Evolutionary conservation across 2,113 vertebrate genomes (phyloP).

Genomic region (human): DNA sequence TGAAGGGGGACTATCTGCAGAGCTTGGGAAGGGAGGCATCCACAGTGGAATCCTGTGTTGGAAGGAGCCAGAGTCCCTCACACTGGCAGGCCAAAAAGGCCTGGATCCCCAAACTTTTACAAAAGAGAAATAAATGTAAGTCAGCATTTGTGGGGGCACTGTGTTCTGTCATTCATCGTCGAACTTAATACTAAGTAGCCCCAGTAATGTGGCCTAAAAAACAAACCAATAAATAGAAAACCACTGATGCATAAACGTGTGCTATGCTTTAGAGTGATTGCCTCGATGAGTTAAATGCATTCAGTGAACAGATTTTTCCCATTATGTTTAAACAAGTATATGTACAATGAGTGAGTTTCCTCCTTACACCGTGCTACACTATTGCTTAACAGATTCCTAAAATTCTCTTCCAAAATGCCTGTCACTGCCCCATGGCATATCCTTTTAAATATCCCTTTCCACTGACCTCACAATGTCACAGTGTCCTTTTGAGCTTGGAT

Average conservation of each 20-base stretch:
- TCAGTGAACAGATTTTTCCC: neutral
- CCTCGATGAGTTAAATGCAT: neutral
- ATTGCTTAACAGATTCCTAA: neutral
- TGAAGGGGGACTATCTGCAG: rapidly evolving
- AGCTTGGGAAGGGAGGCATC: neutral
- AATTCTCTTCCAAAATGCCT: neutral
- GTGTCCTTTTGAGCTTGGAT: neutral
- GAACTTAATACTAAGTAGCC: neutral
- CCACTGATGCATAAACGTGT: neutral
- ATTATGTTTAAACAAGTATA: neutral
- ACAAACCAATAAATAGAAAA: neutral
- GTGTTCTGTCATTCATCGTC: neutral
- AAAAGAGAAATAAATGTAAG: neutral
- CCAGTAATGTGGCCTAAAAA: neutral
- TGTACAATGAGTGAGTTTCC: neutral
- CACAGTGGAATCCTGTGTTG: rapidly evolving
- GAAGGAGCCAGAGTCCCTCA: neutral
- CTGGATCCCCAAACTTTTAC: rapidly evolving
- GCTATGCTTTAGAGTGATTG: neutral
- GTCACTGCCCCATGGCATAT: neutral
- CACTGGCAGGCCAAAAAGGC: rapidly evolving
- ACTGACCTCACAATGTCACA: neutral
- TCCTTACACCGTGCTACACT: rapidly evolving
- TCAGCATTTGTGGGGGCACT: neutral
- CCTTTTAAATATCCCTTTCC: neutral